Evolutionary conservation across 23 tunicate species (phyloP).

Genomic region (Halocynthia aurantium): DNA sequence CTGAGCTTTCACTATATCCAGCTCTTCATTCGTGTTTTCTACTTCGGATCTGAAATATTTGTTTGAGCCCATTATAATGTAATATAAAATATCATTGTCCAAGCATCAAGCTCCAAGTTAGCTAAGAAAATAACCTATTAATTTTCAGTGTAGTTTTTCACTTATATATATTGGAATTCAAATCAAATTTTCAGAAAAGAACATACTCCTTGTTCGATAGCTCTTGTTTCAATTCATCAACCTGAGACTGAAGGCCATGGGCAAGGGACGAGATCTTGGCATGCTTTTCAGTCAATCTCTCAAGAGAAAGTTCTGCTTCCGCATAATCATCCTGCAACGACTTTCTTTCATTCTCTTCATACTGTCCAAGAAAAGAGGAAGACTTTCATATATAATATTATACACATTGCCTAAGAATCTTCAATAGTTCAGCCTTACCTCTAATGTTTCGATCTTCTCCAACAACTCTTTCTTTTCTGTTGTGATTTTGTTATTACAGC

Average conservation of each 20-base stretch:
- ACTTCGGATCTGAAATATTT: not conserved
- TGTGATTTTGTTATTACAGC: not conserved
- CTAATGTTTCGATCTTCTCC: conserved; percentile 9
- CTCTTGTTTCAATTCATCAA: not conserved
- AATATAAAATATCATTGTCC: no score
- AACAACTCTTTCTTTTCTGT: not conserved
- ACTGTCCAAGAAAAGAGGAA: not conserved
- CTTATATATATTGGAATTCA: not conserved
- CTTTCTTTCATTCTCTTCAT: not conserved
- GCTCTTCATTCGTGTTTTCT: not conserved
- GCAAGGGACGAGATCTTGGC: not conserved
- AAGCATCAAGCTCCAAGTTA: no score
- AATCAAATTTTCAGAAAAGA: not conserved
- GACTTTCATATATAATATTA: not conserved
- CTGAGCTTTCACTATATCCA: not conserved
- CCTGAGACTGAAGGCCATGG: conserved; percentile 1
- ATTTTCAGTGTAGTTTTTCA: not conserved
- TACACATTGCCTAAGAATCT: no score
- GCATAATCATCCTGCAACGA: not conserved
- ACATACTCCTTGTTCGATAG: not conserved
- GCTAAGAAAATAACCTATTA: not conserved
- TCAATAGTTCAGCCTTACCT: not conserved
- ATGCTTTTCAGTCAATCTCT: not conserved
- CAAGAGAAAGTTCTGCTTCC: conserved; percentile 5
- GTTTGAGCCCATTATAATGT: not conserved